These are phyloP conservation scores for Aspiorhynchus laticeps DNA, from an alignment of 2,113 vertebrate genomes.

Conservation along the genomic window DNA sequence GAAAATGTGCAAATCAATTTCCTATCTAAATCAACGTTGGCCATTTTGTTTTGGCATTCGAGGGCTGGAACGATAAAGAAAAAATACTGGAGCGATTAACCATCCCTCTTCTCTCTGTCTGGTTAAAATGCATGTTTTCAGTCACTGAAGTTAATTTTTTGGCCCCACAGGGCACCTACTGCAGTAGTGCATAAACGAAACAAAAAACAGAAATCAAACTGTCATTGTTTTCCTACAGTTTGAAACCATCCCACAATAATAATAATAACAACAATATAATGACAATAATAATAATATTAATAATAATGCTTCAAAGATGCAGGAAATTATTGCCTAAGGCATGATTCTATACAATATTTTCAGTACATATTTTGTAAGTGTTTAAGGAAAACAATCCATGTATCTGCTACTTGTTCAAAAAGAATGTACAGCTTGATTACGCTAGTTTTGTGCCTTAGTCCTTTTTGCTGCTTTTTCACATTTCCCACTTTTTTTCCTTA, in stretches of 20 bases:
- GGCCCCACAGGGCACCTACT: constrained; percentile 74
- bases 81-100: constrained; percentile 37
- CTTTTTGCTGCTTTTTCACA: constrained; percentile 57
- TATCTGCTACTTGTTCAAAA: constrained; percentile 74
- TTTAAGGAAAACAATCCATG: constrained; percentile 72
- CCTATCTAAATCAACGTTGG: constrained; percentile 26
- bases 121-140: not conserved
- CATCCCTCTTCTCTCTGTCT: not conserved
- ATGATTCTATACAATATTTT: constrained; percentile 79
- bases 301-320: constrained; percentile 86
- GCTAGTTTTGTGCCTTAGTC: constrained; percentile 61
- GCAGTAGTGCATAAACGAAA: constrained; percentile 85
- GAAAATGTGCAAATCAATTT: constrained; percentile 33
- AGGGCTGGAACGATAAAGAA: constrained; percentile 3
- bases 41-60: constrained; percentile 27
- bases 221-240: constrained; percentile 75
- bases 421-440: constrained; percentile 80
- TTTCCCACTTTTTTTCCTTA: constrained; percentile 63
- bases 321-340: constrained; percentile 88
- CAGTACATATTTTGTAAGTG: constrained; percentile 78
- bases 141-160: constrained; percentile 21
- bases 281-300: constrained; percentile 80
- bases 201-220: constrained; percentile 71
- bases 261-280: constrained; percentile 62
- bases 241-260: constrained; percentile 51